Conservation (phyloP, 2,888 invertebrate genomes). For the Craniophora ligustri region DNA sequence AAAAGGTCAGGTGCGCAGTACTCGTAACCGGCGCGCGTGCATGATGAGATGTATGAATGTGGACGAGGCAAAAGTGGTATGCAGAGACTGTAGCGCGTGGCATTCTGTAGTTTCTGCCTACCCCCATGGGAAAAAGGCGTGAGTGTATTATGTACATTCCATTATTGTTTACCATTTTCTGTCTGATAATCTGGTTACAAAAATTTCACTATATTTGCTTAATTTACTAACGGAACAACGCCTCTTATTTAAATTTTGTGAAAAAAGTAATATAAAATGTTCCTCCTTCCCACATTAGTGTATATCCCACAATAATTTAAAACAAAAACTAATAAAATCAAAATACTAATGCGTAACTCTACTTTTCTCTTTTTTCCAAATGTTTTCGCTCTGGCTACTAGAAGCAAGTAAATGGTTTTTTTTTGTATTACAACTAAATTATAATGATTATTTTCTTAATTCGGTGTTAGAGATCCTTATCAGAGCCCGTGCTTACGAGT, state of each 20-base stretch:
- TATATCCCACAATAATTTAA: constrained; percentile 38
- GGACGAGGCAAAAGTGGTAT: no score
- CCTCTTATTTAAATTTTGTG: constrained; percentile 12
- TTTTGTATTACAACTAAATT: constrained; percentile 56
- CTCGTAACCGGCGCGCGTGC: no score
- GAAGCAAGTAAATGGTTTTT: constrained; percentile 85
- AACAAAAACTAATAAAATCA: constrained; percentile 50
- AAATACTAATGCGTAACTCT: constrained; percentile 70
- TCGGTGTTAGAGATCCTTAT: constrained; percentile 79
- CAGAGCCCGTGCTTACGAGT: constrained; percentile 74
- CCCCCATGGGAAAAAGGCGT: no score
- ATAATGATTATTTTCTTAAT: constrained; percentile 49
- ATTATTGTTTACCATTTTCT: no score
- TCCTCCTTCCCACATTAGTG: constrained; percentile 22
- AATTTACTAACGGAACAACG: constrained; percentile 30
- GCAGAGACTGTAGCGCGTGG: no score
- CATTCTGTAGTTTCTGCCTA: no score
- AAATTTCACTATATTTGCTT: background rate
- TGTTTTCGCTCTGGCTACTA: constrained; percentile 88
- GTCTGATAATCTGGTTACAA: no score
- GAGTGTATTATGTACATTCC: no score
- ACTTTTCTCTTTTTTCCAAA: constrained; percentile 72
- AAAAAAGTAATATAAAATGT: constrained; percentile 17
- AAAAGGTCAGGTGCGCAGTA: no score
- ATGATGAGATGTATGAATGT: no score